Conservation (phyloP, 2,113 vertebrate species). For the Aythya baeri region DNA sequence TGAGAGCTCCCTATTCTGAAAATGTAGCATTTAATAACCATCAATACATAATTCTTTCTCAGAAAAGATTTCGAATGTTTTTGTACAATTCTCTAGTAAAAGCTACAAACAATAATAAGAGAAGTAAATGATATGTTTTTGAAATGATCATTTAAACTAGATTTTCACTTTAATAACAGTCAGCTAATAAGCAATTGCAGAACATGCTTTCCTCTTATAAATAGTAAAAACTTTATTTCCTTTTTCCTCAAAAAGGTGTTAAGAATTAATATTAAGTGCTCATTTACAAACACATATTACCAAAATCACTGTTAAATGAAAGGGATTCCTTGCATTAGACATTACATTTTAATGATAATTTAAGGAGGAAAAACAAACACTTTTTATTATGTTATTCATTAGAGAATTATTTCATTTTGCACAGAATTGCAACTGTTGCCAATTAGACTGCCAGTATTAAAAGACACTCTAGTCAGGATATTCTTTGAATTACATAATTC, state of each 20-base stretch:
- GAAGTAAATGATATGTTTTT: neutral
- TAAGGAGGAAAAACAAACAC: conserved; percentile 45
- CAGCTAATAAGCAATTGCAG: conserved; percentile 54
- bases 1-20: neutral
- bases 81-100: conserved; percentile 39
- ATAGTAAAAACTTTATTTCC: conserved; percentile 57
- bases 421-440: conserved; percentile 1
- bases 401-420: conserved; percentile 57
- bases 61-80: neutral
- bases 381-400: conserved; percentile 51
- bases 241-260: conserved; percentile 41
- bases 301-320: conserved; percentile 49
- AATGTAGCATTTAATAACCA: neutral
- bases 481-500: conserved; percentile 50
- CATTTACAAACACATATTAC: conserved; percentile 43
- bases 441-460: conserved; percentile 52
- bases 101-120: conserved; percentile 25
- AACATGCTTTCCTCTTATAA: conserved; percentile 46
- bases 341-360: conserved; percentile 60
- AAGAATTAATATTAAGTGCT: conserved; percentile 55
- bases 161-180: conserved; percentile 39
- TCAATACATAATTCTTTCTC: conserved; percentile 9
- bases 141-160: conserved; percentile 49
- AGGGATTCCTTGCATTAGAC: conserved; percentile 48
- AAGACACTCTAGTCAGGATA: neutral